A percentile compares a stretch with the other conserved stretches of the same genome.
phyloP scores from a whole-genome alignment of 1,140 invertebrate species.

The Adoxophyes honmai region DNA sequence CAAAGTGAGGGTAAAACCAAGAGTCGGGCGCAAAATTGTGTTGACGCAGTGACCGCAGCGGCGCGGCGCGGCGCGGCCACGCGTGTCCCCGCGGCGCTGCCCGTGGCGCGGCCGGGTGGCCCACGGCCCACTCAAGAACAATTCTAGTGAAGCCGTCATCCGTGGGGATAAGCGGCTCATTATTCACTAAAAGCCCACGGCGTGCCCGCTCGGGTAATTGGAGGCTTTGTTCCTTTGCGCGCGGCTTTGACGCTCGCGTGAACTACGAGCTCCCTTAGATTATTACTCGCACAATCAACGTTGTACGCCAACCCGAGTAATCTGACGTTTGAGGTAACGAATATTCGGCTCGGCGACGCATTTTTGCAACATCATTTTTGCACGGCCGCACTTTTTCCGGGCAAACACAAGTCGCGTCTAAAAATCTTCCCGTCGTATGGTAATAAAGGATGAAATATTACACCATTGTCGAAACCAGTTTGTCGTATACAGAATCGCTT shows the following conservation, averaged over 20 bases:
- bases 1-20: conserved; percentile 49
- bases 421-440: conserved; percentile 12
- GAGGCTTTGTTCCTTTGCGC: conserved; percentile 67
- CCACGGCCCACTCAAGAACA: conserved; percentile 55
- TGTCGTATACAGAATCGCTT: conserved; percentile 10
- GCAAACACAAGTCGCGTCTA: conserved; percentile 1
- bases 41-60: conserved; percentile 54
- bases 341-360: conserved; percentile 30
- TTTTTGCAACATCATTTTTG: conserved; percentile 28
- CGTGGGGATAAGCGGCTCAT: conserved; percentile 66
- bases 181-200: conserved; percentile 75
- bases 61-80: conserved; percentile 19
- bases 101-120: conserved; percentile 42
- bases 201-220: conserved; percentile 69
- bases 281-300: conserved; percentile 64
- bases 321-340: conserved; percentile 51
- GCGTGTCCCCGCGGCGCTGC: neutral
- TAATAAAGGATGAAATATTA: conserved; percentile 16
- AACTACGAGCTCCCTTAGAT: conserved; percentile 44
- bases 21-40: conserved; percentile 48
- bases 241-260: conserved; percentile 53
- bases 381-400: conserved; percentile 5
- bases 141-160: conserved; percentile 62
- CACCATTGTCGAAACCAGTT: conserved; percentile 15
- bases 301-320: conserved; percentile 47